Evolutionary conservation across 2,113 vertebrate species (phyloP), one percentile per base, ranked within the genome.

Genomic region (Heloderma charlesbogerti): DNA sequence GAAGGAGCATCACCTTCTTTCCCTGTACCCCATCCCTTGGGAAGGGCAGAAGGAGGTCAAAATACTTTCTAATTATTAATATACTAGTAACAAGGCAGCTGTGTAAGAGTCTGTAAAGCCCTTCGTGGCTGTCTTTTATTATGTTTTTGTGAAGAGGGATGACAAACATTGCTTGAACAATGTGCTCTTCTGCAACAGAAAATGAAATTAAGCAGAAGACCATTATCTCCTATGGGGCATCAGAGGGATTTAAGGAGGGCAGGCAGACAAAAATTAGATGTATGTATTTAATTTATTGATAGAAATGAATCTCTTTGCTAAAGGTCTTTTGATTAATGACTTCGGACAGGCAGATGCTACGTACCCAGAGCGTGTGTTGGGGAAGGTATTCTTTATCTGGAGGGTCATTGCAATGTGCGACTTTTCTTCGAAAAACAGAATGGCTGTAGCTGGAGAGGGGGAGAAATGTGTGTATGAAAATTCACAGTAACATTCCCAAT

Each of bases 321-420:
- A 94, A 91, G 82, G 18, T 89, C 92, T 94, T 72, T 91, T 88
- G 94, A 94, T 96, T 95, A 93, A 95, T 95, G 88, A 95, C 84
- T 96, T 96, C 93, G 93, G 96, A 96, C 79, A 87, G 92, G 90
- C 92, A 94, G 90, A 91, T 94, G 93, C 94, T 91, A 96, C 94
- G 92, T 60, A 94, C 40, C 0, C 45, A 95, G 90, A 96, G 86
- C 66, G 0, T 78, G 79, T 18, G 82, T 94, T 92, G 77, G 71
- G 94, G 75, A 94, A 91, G 43, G 87, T 63, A 78, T 72, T 91
- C 80, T 71, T 88, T 91, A 20, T 34, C 60, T 43, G 0, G 48
- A 92, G 67, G 78, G n/a, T 69, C 88, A 86, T 87, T 89, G 66
- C 77, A 0, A 6, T 78, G 82, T 88, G 12, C 8, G 40, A 89